Conservation (phyloP, 2,888 invertebrate species). For the Megastigmus dorsalis region DNA sequence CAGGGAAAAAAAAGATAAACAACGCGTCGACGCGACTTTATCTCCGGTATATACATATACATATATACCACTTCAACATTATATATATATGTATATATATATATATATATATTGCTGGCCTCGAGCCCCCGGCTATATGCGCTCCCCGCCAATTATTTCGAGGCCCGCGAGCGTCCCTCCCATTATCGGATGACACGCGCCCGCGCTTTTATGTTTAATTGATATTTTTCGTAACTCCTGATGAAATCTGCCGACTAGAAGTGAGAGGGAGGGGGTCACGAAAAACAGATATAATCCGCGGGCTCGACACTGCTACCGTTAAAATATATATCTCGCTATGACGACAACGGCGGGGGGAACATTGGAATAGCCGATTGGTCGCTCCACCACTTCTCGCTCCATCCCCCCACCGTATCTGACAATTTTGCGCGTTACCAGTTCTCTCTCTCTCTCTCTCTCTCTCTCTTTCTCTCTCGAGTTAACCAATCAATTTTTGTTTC, state of each 20-base stretch:
- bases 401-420: too few relatives aligned
- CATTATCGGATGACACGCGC: slow-evolving; percentile 74
- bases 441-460: neutral
- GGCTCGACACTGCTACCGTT: slow-evolving; percentile 68
- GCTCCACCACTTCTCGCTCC: too few relatives aligned
- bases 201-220: slow-evolving; percentile 74
- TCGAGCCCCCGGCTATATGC: neutral
- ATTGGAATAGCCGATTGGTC: slow-evolving; percentile 30
- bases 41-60: slow-evolving; percentile 45
- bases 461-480: neutral
- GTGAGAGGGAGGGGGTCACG: too few relatives aligned
- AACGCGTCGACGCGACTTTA: slow-evolving; percentile 15
- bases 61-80: too few relatives aligned
- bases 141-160: slow-evolving; percentile 60
- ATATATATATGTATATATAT: too few relatives aligned
- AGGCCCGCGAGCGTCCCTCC: slow-evolving; percentile 66
- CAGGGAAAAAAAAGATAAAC: neutral
- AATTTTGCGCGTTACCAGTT: neutral
- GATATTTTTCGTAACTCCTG: slow-evolving; percentile 74
- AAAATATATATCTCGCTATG: slow-evolving; percentile 60
- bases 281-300: slow-evolving; percentile 70
- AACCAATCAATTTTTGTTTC: slow-evolving; percentile 23
- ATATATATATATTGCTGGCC: too few relatives aligned
- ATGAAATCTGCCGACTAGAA: slow-evolving; percentile 64
- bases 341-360: slow-evolving; percentile 12